Conservation (phyloP, 2,888 invertebrate species). For the Latrodectus elegans region DNA sequence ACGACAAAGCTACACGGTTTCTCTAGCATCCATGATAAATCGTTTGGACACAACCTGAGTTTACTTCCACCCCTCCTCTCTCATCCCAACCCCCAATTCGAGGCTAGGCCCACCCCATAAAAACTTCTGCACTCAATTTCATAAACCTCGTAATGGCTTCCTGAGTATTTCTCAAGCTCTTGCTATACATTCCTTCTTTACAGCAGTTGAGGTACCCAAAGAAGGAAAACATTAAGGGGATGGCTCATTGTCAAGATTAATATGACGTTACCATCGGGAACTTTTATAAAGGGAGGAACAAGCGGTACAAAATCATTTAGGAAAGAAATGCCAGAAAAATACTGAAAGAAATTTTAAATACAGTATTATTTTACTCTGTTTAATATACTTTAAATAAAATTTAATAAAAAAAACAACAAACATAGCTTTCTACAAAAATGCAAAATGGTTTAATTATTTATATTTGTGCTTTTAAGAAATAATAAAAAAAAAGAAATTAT, state of each 20-base stretch:
- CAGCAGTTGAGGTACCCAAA: neutral
- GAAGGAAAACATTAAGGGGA: conserved; percentile 6
- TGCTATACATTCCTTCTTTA: conserved; percentile 23
- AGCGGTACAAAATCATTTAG: no score
- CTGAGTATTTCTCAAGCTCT: conserved; percentile 55
- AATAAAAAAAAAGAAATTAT: no score
- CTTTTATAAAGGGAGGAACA: no score
- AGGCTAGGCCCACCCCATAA: neutral
- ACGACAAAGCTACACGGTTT: conserved; percentile 31
- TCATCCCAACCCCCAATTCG: neutral
- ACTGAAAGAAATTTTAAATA: no score
- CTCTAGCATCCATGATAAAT: conserved; percentile 38
- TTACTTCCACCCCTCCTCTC: conserved; percentile 17
- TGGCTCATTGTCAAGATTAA: conserved; percentile 35
- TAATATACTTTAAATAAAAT: no score
- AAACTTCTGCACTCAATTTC: conserved; percentile 56
- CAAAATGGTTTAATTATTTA: no score
- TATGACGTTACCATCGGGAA: conserved; percentile 15
- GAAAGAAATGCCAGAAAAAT: no score
- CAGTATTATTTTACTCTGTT: no score
- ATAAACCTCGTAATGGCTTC: conserved; percentile 61
- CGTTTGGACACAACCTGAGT: conserved; percentile 46
- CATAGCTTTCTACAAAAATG: no score
- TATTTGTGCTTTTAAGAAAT: no score
- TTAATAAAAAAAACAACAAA: no score